Base-by-base conservation (phyloP, 1,140 invertebrate species). In the Apis florea region DNA sequence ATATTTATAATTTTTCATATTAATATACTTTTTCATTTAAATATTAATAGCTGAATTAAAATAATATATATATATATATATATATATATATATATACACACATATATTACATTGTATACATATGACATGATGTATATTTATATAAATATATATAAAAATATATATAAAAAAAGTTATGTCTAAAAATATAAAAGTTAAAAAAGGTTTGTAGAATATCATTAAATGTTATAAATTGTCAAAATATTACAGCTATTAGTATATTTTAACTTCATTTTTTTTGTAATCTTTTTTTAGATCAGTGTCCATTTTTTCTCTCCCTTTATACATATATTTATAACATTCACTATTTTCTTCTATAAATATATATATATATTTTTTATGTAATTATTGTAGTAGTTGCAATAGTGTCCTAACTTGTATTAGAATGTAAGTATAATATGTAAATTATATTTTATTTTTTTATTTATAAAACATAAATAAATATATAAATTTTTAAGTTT, bases 291-390 rank as follows among this genome's bases (percentile, higher is more conserved):
- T 75, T 75, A 80, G 59, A 61, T 72, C 87, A 90, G 89, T 90
- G 89, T 90, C 89, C 88, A 89, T 89, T 89, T 89, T 89, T 86
- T 85, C 74, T 49, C 63, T 69, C 4, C 15, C 21, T 63, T 68
- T 31, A 40, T 66, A 40, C 4, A 40, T 64, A 61, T 26, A n/a
- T 69, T 67, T 79, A 6, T 61, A 61, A 67, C 3, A 40, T 61
- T n/a, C 15, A 40, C 15, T 74, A 54, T 54, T 9, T 74, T n/a
- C 47, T 73, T 31, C 26, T 61, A 54, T 63, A 2, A 12, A 8
- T 56, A 64, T 6, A 53, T 56, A 53, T 40, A 21, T 21, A 40
- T 59, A 40, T 61, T 49, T 56, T 54, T 71, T 61, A 17, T 53
- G 4, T 24, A 10, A 49, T 49, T 67, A n/a, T 67, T 49, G n/a